Base-by-base conservation (phyloP, 2,797 vertebrate genomes). In the Heteromormyrus szaboi region DNA sequence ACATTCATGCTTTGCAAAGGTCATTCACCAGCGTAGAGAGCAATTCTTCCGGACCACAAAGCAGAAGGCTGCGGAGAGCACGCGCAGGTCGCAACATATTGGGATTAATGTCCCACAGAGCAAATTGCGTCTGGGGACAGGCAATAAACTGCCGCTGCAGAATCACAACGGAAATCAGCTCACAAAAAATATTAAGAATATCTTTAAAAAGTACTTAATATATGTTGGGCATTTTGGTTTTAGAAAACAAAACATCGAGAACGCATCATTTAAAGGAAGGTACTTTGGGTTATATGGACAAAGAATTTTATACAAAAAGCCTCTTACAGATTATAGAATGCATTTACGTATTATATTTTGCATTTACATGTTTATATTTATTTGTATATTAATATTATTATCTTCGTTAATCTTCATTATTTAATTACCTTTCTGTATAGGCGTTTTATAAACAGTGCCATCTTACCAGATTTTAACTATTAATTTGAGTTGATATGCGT, bases 1-100 rank as follows among this genome's bases (percentile, higher is more conserved):
- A 14, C 44, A 56, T 46, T 65, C 19, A 53, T 25, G 37, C 19
- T 29, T 87, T 48, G 41, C 81, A 89, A 88, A 89, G 83, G 81
- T 88, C 87, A 85, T 25, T 46, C 48, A 33, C 33, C 19, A 72
- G 37, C 65, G 51, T 29, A 11, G 4, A 22, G 53, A 50, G 51
- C 89, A 81, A 87, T 89, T 89, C 89, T 89, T 89, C 86, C 86
- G 22, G 33, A 72, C 41, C 86, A 89, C 51, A 83, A 83, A 89
- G 86, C 53, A 50, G 22, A 19, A 50, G 46, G 51, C 72, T 41
- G 17, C 14, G 17, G 12, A 37, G 68, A 76, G 33, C 33, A 41
- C 1, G 68, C 68, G 6, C 68, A 8, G 33, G 14, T 41, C 68
- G 68, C 14, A 76, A 68, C 3, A 33, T 68, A 33, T 68, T 3